Evolutionary conservation across 2,888 invertebrate species (phyloP), one percentile per base, ranked within the genome.

Genomic region (Ichneumoninae sp.): DNA sequence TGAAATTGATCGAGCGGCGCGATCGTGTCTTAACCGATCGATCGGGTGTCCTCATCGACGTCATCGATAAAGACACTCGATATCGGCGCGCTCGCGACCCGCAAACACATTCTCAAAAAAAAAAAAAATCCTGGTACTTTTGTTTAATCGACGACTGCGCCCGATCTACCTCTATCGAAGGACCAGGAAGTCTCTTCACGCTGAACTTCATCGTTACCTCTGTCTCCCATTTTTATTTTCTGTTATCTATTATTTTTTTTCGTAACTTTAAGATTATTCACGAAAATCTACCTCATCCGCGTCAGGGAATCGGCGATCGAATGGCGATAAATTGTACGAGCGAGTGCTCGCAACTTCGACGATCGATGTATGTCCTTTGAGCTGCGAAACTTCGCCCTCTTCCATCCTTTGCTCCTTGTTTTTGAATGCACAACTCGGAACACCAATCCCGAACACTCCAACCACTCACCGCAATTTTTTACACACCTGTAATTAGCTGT

Each of bases 81-180:
- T 22, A 63, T 54, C 68, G 50, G 22, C 50, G 13, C 69, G 60
- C 54, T 19, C 26, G 8, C 26, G 54, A 30, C 33, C 26, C 3
- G 65, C 22, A 44, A 6, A 60, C 5, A 19, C 50, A 66, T 65
- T 66, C 33, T 19, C 36, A 22, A 47, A 50, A 50, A 40, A 68
- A 13, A 30, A 30, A 52, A 63, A 60, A 63, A 69, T 74, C 63
- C 84, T 60, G 70, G 75, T 66, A 44, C 83, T 85, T 40, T 83
- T 81, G 77, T 77, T 77, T 47, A 22, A 65, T 83, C 52, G 77
- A 85, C 44, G 52, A 75, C 69, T 50, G 73, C 19, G 74, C 65
- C 33, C n/a, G 33, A 86, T 79, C 84, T 84, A 84, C 82, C 84
- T 82, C 81, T 47, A 76, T 33, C 82, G 76, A 76, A 52, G 81